Evolutionary conservation across 1,140 invertebrate species (phyloP), one percentile per base, ranked within the genome.

Genomic region (Carposina sasakii): DNA sequence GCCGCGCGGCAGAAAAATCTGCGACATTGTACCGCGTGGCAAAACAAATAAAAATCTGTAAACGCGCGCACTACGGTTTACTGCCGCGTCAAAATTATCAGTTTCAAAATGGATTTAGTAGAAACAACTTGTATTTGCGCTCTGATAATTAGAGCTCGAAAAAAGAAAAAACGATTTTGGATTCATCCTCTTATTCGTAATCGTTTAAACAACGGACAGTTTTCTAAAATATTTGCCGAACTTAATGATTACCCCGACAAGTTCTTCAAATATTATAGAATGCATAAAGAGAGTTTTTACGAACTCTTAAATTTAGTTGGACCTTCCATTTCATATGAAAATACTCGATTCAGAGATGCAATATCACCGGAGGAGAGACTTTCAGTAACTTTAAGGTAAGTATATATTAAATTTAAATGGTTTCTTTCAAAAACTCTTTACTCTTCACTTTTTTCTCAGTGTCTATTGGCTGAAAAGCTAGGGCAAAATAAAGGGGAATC

Each of bases 31-130:
- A 36, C 15, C 33, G 33, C 16, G 15, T 5, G 15, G 6, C 6
- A 36, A 36, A 36, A 36, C 15, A 36, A 36, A 9, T 36, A 9
- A 6, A 9, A 36, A n/a, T n/a, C n/a, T n/a, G n/a, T n/a, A n/a
- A n/a, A n/a, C n/a, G n/a, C 33, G 33, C 33, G 33, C 33, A 36
- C 33, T 36, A 36, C 33, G 33, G 15, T 36, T 36, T 36, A 36
- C 15, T 36, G 33, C 15, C 33, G 16, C 33, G 6, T 36, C 6
- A 6, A 15, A 36, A 36, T 9, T 36, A 36, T 9, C 33, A 36
- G 12, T 6, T 9, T 36, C 5, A 36, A 15, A 36, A 36, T 9
- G 15, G 6, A 28, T 5, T 12, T 12, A 28, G 6, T 28, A 28
- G 6, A 28, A 6, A 28, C 24, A 6, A 28, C 24, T 28, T 28